Base-by-base conservation (phyloP, 2,797 vertebrate genomes). In the Acanthurus lineatus region DNA sequence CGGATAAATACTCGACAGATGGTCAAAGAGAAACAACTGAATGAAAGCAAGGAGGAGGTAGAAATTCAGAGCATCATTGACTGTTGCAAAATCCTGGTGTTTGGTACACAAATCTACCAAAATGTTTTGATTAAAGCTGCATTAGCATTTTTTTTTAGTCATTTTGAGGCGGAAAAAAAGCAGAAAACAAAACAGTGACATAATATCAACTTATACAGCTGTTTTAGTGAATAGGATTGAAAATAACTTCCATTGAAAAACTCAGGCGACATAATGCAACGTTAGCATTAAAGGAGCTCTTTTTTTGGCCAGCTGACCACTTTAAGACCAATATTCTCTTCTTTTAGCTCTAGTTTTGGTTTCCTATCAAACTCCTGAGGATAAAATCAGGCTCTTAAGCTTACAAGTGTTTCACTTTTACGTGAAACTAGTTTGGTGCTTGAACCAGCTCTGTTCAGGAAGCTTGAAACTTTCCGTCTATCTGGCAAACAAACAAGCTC, bases 1-100 rank as follows among this genome's bases (percentile, higher is more conserved):
- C 25, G 6, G 57, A 78, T 58, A 62, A 64, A 83, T 16, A 28
- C 12, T 0, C 7, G 42, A 72, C 82, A 74, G 80, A 69, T 82
- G 86, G 75, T 83, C 16, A 28, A 2, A 68, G 51, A 40, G 19
- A 83, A 73, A 67, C 28, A 69, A 22, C 28, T 10, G 10, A 40
- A 35, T 40, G 45, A 64, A 58, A 45, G 54, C 35, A 35, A 48
- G 5, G 9, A 44, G 2, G 6, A 38, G 44, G 25, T 4, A 6
- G 45, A 2, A 48, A 51, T n/a, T n/a, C 4, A 8, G 47, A 61
- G 4, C 3, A 28, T 28, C 14, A 25, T 58, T 47, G 25, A 16
- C 11, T 28, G 3, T 16, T 75, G 40, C 8, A 32, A 57, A 44
- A 66, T 54, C 38, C 2, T 14, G 2, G 0, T 49, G 62, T 53